Base-by-base conservation (phyloP, 2,113 vertebrate species). In the Ancistrus triradiatus region DNA sequence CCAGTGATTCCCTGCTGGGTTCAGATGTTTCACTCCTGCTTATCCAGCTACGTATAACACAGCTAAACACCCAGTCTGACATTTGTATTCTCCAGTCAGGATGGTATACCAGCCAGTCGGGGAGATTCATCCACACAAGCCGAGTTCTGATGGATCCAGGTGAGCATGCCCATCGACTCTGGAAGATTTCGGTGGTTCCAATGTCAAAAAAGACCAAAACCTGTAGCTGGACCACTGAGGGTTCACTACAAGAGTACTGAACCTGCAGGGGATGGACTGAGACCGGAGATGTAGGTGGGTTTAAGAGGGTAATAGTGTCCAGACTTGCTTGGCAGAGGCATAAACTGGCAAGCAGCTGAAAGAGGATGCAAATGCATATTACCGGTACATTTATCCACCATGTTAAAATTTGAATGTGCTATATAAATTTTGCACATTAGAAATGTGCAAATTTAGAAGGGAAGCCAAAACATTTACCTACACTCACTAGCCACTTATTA, bases 61-160 rank as follows among this genome's bases (percentile, higher is more conserved):
- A 80, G 17, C 73, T 79, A 21, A 79, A 75, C 55, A 87, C 69
- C 78, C 69, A 77, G 15, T 71, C 75, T 17, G 85, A 67, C 7
- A 68, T 37, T 2, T 69, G 59, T 7, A 89, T 56, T 21, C 69
- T 76, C 77, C 81, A 84, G 57, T 91, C 89, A 4, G 83, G 65
- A 55, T 66, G 84, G 71, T 87, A 89, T 46, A 91, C 81, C 78
- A 91, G 53, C 85, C 86, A 85, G 42, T 90, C 87, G 0, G 89
- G 89, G 15, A 90, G 72, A 14, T 63, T 74, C 51, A 90, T 55
- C 6, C 8, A n/a, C 19, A 87, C 13, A 2, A 62, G 66, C 27
- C 53, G 74, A 21, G 74, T 73, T 55, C 64, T 59, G 1, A 33
- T 35, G 1, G 60, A 48, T 7, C 76, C 69, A 0, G 87, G 84